These are phyloP conservation scores for Orthosia incerta DNA, from an alignment of 2,888 invertebrate genomes.

Conservation along the genomic window DNA sequence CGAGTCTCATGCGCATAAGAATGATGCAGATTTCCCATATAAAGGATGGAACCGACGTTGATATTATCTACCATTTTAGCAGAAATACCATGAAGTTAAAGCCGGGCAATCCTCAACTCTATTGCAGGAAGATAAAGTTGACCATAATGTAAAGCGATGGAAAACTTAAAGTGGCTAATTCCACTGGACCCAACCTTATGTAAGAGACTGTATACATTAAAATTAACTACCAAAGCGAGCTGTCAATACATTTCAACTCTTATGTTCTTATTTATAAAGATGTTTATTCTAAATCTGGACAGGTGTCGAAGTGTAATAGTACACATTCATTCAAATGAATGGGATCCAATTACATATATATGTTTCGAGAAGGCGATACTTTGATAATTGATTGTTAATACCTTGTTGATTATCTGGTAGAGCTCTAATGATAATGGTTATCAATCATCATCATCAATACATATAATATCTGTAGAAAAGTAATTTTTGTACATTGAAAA, in stretches of 20 bases:
- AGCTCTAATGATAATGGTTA: background rate
- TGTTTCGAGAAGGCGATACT: constrained; percentile 62
- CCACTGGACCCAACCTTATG: constrained; percentile 67
- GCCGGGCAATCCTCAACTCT: constrained; percentile 28
- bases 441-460: too few species aligned
- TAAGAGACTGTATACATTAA: constrained; percentile 73
- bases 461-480: too few species aligned
- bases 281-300: constrained; percentile 43
- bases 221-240: constrained; percentile 62
- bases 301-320: constrained; percentile 39
- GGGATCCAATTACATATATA: constrained; percentile 66
- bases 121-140: background rate
- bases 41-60: constrained; percentile 75
- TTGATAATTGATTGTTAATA: constrained; percentile 56
- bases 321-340: constrained; percentile 62
- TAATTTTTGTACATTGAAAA: too few species aligned
- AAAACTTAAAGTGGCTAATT: constrained; percentile 42
- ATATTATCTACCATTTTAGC: constrained; percentile 62
- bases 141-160: background rate
- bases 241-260: constrained; percentile 58
- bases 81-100: background rate
- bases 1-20: constrained; percentile 70
- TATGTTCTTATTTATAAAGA: constrained; percentile 51
- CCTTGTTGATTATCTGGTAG: constrained; percentile 20
- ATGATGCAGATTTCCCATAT: constrained; percentile 82